Evolutionary conservation across 2,797 vertebrate species (phyloP).

Genomic region (Poliocrania exsul): DNA sequence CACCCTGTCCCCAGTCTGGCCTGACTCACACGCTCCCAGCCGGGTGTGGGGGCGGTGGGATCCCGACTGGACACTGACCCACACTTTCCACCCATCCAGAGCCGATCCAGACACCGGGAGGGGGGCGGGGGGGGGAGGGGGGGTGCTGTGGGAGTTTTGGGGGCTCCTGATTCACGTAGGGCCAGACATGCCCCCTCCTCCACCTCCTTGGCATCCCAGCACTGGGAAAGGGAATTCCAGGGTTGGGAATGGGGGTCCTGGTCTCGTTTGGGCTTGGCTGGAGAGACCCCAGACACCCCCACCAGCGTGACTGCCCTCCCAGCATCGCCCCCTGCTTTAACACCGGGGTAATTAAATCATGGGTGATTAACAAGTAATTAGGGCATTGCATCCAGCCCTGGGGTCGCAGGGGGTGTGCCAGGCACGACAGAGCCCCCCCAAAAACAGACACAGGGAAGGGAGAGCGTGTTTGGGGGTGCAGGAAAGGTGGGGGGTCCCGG

Average conservation of each 20-base stretch:
- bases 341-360: not conserved
- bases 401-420: not conserved
- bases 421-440: accelerated
- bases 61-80: not conserved
- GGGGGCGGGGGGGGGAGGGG: not conserved
- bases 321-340: not conserved
- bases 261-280: not conserved
- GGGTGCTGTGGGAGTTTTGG: not conserved
- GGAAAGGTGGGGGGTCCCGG: not conserved
- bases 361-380: not conserved
- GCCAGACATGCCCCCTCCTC: not conserved
- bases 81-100: not conserved
- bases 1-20: too few species aligned
- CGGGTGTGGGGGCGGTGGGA: not conserved
- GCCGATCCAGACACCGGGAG: not conserved
- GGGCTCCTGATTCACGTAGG: not conserved
- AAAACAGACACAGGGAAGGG: not conserved
- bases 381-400: not conserved
- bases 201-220: too few species aligned
- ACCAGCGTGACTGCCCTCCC: not conserved
- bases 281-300: accelerated
- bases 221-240: too few species aligned
- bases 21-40: not conserved
- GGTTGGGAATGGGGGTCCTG: not conserved
- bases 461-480: not conserved